These are phyloP conservation scores for Avahi laniger DNA, from an alignment of 2,797 vertebrate species.

Conservation along the genomic window DNA sequence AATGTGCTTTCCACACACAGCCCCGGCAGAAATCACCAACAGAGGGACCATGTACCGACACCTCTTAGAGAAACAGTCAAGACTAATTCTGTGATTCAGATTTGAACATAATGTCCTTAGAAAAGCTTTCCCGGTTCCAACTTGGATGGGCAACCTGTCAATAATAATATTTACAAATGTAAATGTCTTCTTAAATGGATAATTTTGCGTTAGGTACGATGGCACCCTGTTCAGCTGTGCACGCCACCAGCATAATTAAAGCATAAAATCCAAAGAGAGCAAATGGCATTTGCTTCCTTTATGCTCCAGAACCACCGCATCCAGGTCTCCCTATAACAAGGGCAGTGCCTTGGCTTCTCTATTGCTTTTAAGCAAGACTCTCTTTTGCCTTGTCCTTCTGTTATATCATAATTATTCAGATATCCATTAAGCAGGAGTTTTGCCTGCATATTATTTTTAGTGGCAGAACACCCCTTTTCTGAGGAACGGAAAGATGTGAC, in stretches of 20 bases:
- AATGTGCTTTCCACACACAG: conserved; percentile 69
- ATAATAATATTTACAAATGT: conserved; percentile 57
- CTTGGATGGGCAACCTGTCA: conserved; percentile 66
- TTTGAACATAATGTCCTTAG: conserved; percentile 41
- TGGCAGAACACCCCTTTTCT: conserved; percentile 74
- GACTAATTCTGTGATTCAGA: conserved; percentile 64
- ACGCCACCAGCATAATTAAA: conserved; percentile 69
- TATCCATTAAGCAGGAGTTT: conserved; percentile 68
- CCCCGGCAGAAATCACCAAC: conserved; percentile 75
- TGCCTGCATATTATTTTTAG: conserved; percentile 64
- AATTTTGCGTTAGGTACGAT: conserved; percentile 61
- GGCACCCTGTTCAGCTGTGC: conserved; percentile 68
- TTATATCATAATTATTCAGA: conserved; percentile 73
- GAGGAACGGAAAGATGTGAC: conserved; percentile 70
- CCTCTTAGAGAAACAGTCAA: conserved; percentile 72
- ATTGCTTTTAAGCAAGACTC: conserved; percentile 69
- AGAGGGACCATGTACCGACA: conserved; percentile 66
- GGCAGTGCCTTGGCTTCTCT: conserved; percentile 63
- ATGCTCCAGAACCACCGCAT: conserved; percentile 67
- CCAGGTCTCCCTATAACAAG: conserved; percentile 65
- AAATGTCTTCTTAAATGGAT: conserved; percentile 75
- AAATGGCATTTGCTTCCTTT: conserved; percentile 67
- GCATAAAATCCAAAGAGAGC: conserved; percentile 77
- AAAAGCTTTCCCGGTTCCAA: conserved; percentile 58
- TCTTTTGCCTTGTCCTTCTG: conserved; percentile 60